Percentiles rank a stretch among this genome's conserved stretches.
These are phyloP conservation scores for Forbesichthys agassizii DNA, from an alignment of 2,113 vertebrate species.

Conservation along the genomic window DNA sequence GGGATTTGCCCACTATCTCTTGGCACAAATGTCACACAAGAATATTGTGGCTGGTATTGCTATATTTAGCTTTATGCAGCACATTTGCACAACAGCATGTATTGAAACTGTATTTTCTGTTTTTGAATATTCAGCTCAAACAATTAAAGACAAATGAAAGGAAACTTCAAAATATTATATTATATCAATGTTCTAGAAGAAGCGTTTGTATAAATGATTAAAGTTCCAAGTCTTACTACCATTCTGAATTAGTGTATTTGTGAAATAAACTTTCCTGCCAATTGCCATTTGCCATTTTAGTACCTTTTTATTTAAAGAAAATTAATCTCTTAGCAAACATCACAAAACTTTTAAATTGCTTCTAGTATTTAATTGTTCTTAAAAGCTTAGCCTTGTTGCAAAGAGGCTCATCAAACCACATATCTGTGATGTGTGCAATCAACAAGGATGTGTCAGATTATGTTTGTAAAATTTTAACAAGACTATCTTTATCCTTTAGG, in stretches of 20 bases:
- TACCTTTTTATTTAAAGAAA: slow-evolving; percentile 10
- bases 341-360: slow-evolving; percentile 11
- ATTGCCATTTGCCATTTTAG: slow-evolving; percentile 1
- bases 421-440: slow-evolving; percentile 40
- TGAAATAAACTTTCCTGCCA: slow-evolving; percentile 2
- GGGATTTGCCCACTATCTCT: background rate
- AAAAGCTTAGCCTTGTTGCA: slow-evolving; percentile 46
- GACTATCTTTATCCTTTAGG: slow-evolving; percentile 35
- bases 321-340: slow-evolving; percentile 20
- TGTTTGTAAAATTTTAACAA: slow-evolving; percentile 43
- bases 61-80: background rate
- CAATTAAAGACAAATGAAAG: background rate
- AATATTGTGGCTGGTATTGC: background rate
- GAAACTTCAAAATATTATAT: no score
- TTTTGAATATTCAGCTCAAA: background rate
- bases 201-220: no score
- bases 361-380: slow-evolving; percentile 30
- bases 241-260: slow-evolving; percentile 21
- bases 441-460: slow-evolving; percentile 33
- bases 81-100: background rate
- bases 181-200: background rate
- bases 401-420: slow-evolving; percentile 37
- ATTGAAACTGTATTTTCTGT: background rate
- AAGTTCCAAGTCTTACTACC: background rate
- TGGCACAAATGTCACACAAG: no score